Conservation (phyloP, 2,888 invertebrate species). For the Synergus itoensis region DNA sequence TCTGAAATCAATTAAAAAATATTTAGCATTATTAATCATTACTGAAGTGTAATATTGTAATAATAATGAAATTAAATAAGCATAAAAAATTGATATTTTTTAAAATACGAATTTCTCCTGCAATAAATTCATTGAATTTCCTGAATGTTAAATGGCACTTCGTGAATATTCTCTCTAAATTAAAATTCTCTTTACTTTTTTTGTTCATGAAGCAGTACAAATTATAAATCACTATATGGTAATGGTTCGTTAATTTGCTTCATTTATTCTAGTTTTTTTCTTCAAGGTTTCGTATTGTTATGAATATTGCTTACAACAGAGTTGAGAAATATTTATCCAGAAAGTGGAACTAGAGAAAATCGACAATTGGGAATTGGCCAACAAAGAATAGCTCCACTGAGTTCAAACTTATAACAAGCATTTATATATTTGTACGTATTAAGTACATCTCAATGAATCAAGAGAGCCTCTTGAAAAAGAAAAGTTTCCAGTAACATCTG, state of each 20-base stretch:
- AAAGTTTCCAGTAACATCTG: constrained; percentile 10
- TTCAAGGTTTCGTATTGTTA: not conserved
- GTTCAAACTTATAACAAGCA: not conserved
- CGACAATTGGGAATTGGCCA: not conserved
- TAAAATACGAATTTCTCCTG: not conserved
- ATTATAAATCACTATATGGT: not conserved
- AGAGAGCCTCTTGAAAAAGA: not conserved
- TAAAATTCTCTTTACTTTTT: not conserved
- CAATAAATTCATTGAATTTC: not conserved
- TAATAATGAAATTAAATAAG: not conserved
- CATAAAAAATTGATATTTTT: not conserved
- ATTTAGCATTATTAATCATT: not conserved
- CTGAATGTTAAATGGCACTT: not conserved
- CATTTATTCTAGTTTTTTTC: not conserved
- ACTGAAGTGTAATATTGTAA: not conserved
- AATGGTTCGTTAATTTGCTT: not conserved
- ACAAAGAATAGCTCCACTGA: not conserved
- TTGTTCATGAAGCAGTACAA: not conserved
- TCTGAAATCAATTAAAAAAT: not conserved
- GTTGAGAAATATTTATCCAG: not conserved
- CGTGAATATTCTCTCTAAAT: not conserved
- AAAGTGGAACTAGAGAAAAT: not conserved
- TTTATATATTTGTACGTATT: not conserved
- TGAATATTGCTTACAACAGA: not conserved
- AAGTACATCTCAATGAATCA: not conserved